Evolutionary conservation across 2,888 invertebrate genomes (phyloP), one percentile per base, ranked within the genome.

Genomic region (Chrysina gloriosa): DNA sequence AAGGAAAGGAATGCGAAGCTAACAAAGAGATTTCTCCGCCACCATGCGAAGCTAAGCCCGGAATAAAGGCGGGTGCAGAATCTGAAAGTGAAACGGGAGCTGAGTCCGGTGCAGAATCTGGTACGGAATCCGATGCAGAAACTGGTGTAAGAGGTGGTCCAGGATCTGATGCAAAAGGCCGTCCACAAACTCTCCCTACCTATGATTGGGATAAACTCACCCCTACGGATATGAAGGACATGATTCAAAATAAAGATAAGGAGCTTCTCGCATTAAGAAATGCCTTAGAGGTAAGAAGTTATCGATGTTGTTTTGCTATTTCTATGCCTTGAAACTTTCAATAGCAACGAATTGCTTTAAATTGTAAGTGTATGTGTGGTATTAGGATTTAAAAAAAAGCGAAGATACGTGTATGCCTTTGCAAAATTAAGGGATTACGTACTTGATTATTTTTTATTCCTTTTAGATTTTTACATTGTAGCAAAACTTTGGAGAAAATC

Each of bases 191-290:
- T 6, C 52, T 19, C 16, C 25, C 52, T n/a, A 63, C 11, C 6
- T 25, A 34, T 4, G 63, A 67, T 9, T 68, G 54, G 64, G 68
- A 65, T n/a, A 31, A 29, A 9, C 16, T 63, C 31, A 63, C 48
- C 2, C 61, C 61, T 4, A 56, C 68, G 7, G 70, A 73, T 11
- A 25, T 72, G 27, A 67, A 67, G 47, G 66, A 65, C n/a, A 16
- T 71, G 21, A 34, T 73, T 7, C 64, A 68, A 42, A 25, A 63
- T 31, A 73, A 71, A 58, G 74, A 74, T 65, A 71, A 70, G 7
- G 72, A 72, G 36, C 56, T 72, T 23, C 68, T 68, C 56, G 54
- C 70, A 9, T 31, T 73, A 42, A 69, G 72, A 58, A 70, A 69
- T 42, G 70, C 69, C 25, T 66, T 74, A 21, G 71, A 66, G 21